Conservation (phyloP, 1,140 invertebrate genomes). For the Sminthurinus signatus region DNA sequence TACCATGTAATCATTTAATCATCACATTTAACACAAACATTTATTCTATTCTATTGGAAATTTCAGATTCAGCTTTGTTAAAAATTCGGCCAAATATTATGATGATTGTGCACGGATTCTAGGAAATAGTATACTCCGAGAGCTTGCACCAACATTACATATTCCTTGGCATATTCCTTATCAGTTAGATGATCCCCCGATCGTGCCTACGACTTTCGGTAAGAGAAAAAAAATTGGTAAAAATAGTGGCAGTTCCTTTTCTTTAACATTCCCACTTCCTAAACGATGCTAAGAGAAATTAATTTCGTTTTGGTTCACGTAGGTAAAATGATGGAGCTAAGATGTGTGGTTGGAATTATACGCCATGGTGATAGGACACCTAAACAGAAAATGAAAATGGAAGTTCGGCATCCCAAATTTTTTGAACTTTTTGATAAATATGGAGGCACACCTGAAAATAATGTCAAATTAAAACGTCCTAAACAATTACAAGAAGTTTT, state of each 20-base stretch:
- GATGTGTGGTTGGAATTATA: slow-evolving; percentile 95
- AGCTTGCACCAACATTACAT: slow-evolving; percentile 87
- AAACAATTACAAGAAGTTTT: slow-evolving; percentile 96
- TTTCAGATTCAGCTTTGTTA: slow-evolving; percentile 99
- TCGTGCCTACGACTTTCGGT: slow-evolving; percentile 97
- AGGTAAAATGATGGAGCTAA: no score
- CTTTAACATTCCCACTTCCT: no score
- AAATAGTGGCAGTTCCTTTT: no score
- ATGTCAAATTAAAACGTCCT: slow-evolving; percentile 95
- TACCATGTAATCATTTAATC: no score
- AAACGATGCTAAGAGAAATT: no score
- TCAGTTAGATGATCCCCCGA: slow-evolving; percentile 94
- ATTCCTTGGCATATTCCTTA: slow-evolving; percentile 93
- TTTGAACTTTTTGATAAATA: slow-evolving; percentile 99
- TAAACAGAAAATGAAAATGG: slow-evolving; percentile 99
- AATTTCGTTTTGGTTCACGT: no score
- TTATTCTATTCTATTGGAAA: no score
- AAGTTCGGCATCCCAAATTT: slow-evolving; percentile 97
- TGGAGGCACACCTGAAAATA: slow-evolving; percentile 87
- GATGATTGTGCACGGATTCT: slow-evolving; percentile 98
- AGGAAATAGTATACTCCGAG: slow-evolving; percentile 86
- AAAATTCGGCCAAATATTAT: slow-evolving; percentile 99
- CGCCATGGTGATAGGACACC: slow-evolving; percentile 97
- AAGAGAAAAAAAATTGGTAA: no score
- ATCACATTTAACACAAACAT: no score